These are phyloP conservation scores for Horisme vitalbata DNA, from an alignment of 2,888 invertebrate species.

Conservation along the genomic window DNA sequence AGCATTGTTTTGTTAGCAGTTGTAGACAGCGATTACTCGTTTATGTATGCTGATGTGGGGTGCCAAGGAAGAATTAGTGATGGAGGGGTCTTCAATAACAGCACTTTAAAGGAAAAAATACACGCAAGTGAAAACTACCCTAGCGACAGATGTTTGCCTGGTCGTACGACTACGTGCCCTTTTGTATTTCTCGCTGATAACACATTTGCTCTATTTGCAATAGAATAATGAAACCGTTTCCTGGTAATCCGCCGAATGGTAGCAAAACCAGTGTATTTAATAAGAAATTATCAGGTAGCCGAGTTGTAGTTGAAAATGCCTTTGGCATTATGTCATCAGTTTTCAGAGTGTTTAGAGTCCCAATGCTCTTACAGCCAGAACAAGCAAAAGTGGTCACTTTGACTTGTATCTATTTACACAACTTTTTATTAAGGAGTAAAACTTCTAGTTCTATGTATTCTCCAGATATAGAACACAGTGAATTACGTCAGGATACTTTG, in stretches of 20 bases:
- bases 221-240: constrained; percentile 31
- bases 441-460: constrained; percentile 11
- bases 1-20: constrained; percentile 28
- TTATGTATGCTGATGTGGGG: constrained; percentile 26
- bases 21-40: constrained; percentile 30
- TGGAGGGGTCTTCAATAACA: constrained; percentile 20
- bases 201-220: constrained; percentile 31
- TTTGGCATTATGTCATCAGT: constrained; percentile 16
- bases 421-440: constrained; percentile 13
- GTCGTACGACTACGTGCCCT: constrained; percentile 14
- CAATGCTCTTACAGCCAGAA: constrained; percentile 10
- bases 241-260: constrained; percentile 16
- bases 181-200: constrained; percentile 31
- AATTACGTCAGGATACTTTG: constrained; percentile 8
- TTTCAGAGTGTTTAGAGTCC: constrained; percentile 3
- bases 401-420: constrained; percentile 15
- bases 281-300: constrained; percentile 9
- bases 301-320: constrained; percentile 15
- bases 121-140: constrained; percentile 19
- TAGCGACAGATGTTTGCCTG: constrained; percentile 10
- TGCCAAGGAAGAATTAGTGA: constrained; percentile 33
- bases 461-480: constrained; percentile 12
- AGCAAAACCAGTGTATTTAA: constrained; percentile 24
- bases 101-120: constrained; percentile 22
- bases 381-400: constrained; percentile 11